A percentile compares a stretch with the other conserved stretches of the same genome.
These are phyloP conservation scores for Drosophila lacertosa DNA, from an alignment of 1,140 invertebrate species.

Conservation along the genomic window DNA sequence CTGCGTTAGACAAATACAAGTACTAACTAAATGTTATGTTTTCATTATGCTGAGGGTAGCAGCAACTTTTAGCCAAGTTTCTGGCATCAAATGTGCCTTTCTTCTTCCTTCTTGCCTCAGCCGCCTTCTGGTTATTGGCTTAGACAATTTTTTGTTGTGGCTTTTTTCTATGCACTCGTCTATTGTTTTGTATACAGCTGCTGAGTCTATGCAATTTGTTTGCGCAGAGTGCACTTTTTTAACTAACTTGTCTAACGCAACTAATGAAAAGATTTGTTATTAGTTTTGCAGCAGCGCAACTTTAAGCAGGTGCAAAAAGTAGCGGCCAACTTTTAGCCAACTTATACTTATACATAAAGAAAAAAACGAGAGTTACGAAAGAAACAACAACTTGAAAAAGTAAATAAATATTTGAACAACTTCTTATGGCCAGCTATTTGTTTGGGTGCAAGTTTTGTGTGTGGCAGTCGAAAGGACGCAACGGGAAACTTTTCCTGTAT, in stretches of 20 bases:
- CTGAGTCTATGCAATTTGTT: slow-evolving; percentile 57
- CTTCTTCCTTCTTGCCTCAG: not conserved
- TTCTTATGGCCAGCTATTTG: slow-evolving; percentile 71
- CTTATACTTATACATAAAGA: slow-evolving; percentile 60
- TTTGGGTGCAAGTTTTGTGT: slow-evolving; percentile 65
- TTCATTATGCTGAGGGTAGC: slow-evolving; percentile 72
- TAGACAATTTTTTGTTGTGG: slow-evolving; percentile 49
- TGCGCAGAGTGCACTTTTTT: slow-evolving; percentile 74
- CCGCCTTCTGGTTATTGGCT: slow-evolving; percentile 63
- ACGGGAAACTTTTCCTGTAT: slow-evolving; percentile 58
- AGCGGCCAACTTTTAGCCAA: slow-evolving; percentile 46
- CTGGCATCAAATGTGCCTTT: slow-evolving; percentile 26
- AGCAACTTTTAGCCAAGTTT: slow-evolving; percentile 48
- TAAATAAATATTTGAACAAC: slow-evolving; percentile 82
- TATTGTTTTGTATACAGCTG: slow-evolving; percentile 9
- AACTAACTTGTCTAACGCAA: slow-evolving; percentile 81
- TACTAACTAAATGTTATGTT: slow-evolving; percentile 82
- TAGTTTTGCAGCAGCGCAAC: slow-evolving; percentile 55
- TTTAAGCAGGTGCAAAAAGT: slow-evolving; percentile 61
- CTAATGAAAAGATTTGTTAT: slow-evolving; percentile 83
- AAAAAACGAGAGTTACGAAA: slow-evolving; percentile 25
- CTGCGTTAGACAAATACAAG: slow-evolving; percentile 65
- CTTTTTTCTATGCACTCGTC: slow-evolving; percentile 6
- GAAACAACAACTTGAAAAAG: slow-evolving; percentile 75
- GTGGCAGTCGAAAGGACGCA: slow-evolving; percentile 45